A percentile compares a stretch with the other conserved stretches of the same genome.
These are phyloP conservation scores for Gnathonemus longibarbis DNA, from an alignment of 2,113 vertebrate species.

Conservation along the genomic window DNA sequence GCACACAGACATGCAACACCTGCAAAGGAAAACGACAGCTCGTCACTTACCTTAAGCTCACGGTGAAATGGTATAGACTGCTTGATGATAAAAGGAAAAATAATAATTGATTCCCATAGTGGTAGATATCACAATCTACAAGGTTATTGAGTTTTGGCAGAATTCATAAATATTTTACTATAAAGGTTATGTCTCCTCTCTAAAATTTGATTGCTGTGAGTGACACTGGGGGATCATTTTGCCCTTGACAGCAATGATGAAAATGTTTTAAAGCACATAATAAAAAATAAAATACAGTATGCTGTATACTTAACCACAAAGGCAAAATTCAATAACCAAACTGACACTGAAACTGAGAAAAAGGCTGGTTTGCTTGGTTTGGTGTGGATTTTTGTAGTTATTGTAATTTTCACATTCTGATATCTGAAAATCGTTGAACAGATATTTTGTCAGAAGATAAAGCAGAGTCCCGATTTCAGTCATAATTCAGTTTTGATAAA, in stretches of 20 bases:
- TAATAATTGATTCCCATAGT: neutral
- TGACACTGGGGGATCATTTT: neutral
- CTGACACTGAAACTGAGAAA: neutral
- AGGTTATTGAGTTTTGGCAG: neutral
- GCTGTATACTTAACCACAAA: neutral
- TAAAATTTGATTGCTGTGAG: neutral
- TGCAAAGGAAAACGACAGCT: conserved; percentile 36
- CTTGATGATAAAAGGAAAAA: neutral
- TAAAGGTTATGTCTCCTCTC: neutral
- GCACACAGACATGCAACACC: neutral
- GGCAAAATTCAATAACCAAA: neutral
- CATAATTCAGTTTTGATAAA: neutral
- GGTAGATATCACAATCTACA: neutral
- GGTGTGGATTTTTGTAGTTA: neutral
- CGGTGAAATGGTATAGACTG: conserved; percentile 35
- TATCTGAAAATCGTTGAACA: neutral
- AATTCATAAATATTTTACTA: neutral
- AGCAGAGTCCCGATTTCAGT: neutral
- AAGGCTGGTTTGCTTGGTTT: neutral
- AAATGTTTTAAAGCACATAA: neutral
- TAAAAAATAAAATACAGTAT: neutral
- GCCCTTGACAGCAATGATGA: neutral
- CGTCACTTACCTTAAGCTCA: conserved; percentile 28
- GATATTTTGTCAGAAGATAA: neutral
- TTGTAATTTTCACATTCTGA: neutral